phyloP scores from a whole-genome alignment of 2,888 invertebrate genomes.

The Labia minor region DNA sequence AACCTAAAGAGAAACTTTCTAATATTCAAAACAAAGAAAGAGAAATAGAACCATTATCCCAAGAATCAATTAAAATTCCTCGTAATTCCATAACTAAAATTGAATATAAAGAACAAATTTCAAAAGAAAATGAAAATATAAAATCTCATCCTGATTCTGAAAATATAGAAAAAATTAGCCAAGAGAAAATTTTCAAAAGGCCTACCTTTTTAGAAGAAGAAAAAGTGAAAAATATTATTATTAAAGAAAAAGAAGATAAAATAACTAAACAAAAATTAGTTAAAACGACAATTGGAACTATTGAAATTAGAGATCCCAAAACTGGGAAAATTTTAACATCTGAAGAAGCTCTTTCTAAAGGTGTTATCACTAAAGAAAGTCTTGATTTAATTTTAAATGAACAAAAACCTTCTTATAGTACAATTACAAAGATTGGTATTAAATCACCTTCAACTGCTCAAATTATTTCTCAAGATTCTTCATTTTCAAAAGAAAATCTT shows the following conservation, averaged over 20 bases:
- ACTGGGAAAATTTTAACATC: conserved; percentile 46
- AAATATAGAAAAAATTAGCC: background rate
- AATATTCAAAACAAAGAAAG: no score
- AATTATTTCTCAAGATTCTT: background rate
- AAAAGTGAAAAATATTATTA: background rate
- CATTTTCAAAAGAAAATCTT: background rate
- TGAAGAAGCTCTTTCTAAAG: conserved; percentile 47
- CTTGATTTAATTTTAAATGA: conserved; percentile 25
- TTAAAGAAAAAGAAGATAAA: background rate
- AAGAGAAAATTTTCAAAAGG: no score
- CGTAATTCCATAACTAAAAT: background rate
- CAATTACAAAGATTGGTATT: background rate
- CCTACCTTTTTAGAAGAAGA: background rate
- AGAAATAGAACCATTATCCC: no score
- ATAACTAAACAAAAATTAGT: background rate
- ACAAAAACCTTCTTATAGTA: background rate
- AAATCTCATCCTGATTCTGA: background rate
- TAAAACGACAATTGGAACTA: background rate
- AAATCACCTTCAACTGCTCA: background rate
- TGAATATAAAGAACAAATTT: background rate
- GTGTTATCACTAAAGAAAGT: conserved; percentile 44
- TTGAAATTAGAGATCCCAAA: conserved; percentile 33
- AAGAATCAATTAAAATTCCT: background rate
- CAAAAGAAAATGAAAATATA: background rate
- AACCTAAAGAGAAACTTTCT: no score